Percentiles rank a stretch among this genome's conserved stretches.
Conservation (phyloP, 2,888 invertebrate species). For the Lissonota sp. region DNA sequence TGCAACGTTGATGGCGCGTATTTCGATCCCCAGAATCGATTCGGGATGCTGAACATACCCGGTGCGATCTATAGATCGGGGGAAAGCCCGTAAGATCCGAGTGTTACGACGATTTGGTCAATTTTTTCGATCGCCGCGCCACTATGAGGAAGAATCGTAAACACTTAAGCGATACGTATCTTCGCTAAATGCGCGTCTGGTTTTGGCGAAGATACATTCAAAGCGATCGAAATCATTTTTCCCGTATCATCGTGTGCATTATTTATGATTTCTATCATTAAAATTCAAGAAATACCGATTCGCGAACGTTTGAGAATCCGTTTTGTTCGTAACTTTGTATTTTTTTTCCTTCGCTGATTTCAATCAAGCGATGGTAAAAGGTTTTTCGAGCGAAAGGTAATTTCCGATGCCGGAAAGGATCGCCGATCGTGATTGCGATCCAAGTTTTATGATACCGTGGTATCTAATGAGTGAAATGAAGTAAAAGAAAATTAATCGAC, state of each 20-base stretch:
- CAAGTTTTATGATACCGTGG: too few relatives aligned
- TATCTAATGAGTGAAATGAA: too few relatives aligned
- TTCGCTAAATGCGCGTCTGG: neutral
- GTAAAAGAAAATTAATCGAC: too few relatives aligned
- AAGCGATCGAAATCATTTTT: neutral
- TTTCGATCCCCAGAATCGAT: conserved; percentile 28
- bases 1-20: neutral
- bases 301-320: neutral
- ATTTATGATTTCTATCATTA: neutral
- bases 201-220: neutral
- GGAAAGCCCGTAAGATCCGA: conserved; percentile 12
- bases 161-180: conserved; percentile 8
- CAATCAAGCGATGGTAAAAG: neutral
- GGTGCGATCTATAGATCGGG: conserved; percentile 3
- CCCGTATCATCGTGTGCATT: neutral
- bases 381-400: neutral
- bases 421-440: too few relatives aligned
- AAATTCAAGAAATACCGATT: neutral
- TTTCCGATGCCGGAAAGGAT: neutral
- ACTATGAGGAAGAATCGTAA: conserved; percentile 1
- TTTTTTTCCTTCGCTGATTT: neutral
- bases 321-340: too few relatives aligned
- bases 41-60: conserved; percentile 43
- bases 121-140: neutral
- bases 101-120: conserved; percentile 8